Evolutionary conservation across 1,140 invertebrate species (phyloP), one percentile per base, ranked within the genome.

Genomic region (Heliconius congener): DNA sequence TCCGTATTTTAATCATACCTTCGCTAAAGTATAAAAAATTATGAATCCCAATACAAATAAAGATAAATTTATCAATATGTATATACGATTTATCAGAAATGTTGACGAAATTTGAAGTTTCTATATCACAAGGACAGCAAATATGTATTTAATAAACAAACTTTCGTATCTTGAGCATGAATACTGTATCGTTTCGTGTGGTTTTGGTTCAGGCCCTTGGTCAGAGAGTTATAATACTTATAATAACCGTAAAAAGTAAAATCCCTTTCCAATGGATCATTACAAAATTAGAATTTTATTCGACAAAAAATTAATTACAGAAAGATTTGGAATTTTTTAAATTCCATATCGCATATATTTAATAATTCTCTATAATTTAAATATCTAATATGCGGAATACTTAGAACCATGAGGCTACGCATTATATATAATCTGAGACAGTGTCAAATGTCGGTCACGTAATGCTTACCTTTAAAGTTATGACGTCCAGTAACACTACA

Each of bases 361-460:
- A 23, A 60, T 11, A 23, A 60, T 27, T 30, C 0, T 66, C 27
- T 37, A 66, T 42, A 23, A 34, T 70, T 42, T 50, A 70, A 66
- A 42, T 42, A 66, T 76, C 1, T 3, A 39, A 66, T 74, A 30
- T 82, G 84, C 85, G 83, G 87, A 90, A 89, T 87, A 81, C 71
- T 72, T 74, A 30, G 13, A 27, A 73, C 30, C 30, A 78, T 71
- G 75, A 81, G 73, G 70, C 13, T 74, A 75, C 78, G 82, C 80
- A 82, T 84, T 46, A 80, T 76, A 52, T 81, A 82, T 80, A 87
- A 84, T 86, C 86, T 88, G 86, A 85, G 87, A 86, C 85, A 91
- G 91, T 89, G 89, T 93, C 89, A 86, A 85, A 86, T 93, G 82
- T 83, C 89, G 80, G 80, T 90, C 90, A 91, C 90, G 91, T 91